Base-by-base conservation (phyloP, 1,140 invertebrate species). In the Heliothis virescens region DNA sequence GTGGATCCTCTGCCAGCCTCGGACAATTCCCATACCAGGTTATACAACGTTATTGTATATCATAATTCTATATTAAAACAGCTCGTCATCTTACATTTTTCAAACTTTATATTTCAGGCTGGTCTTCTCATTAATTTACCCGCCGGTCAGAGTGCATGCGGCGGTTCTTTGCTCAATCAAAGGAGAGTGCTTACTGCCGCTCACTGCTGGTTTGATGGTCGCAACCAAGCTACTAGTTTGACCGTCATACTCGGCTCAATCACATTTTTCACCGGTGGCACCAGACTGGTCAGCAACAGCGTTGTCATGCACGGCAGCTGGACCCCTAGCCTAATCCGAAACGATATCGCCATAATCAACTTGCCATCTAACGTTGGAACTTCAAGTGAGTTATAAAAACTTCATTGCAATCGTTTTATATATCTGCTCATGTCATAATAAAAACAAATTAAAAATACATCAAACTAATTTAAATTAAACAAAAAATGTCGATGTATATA, bases 311-410 rank as follows among this genome's bases (percentile, higher is more conserved):
- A 90, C 57, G 79, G 80, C 18, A 79, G 57, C 41, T 85, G 63
- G 41, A 83, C 80, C 48, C 55, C 62, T 1, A 48, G 3, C 15
- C 75, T 12, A 0, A 55, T 86, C 34, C 59, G 76, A 13, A 89
- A 90, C 69, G 90, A 92, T 53, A 76, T 92, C 26, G 88, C 86
- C 72, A 53, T 92, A 7, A 82, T 88, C 52, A 80, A 89, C 60
- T 72, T 95, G 21, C 90, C 91, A 9, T 75, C 67, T 0, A 7
- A 55, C 4, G 81, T 95, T 11, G 26, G 82, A 11, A 82, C 90
- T 41, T 90, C 93, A 55, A 83, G 91, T 93, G 82, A 71, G 86
- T 67, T 16, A 50, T 16, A 1, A 15, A n/a, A n/a, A n/a, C 12
- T 15, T 13, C 7, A 3, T 15, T 26, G 2, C 1, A 26, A 26